Evolutionary conservation across 2,797 vertebrate species (phyloP), one percentile per base, ranked within the genome.

Genomic region (Scomberomorus guttatus): DNA sequence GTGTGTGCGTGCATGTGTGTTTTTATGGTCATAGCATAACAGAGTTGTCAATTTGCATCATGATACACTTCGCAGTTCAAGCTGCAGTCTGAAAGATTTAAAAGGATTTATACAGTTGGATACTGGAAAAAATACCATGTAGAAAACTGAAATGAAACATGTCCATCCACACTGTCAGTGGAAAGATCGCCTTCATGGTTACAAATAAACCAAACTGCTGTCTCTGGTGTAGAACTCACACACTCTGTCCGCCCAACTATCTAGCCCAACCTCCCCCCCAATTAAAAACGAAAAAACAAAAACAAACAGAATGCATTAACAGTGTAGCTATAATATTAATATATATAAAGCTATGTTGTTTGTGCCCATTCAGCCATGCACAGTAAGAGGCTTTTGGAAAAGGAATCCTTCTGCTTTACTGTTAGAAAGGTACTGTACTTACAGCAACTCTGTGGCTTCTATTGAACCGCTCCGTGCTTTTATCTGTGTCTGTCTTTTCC

Each of bases 301-400:
- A 4, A 15, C 6, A 61, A 22, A 14, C 14, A 67, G 20, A 54
- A 72, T 34, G 13, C 34, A 52, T 67, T 56, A 39, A 22, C 25
- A 66, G 51, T 39, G 58, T 34, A 57, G 5, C 61, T 75, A 68
- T 81, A 54, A 79, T 55, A 58, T 75, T 37, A n/a, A n/a, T n/a
- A n/a, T n/a, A n/a, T n/a, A n/a, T n/a, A 88, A 87, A 88, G 70
- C 75, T 52, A 4, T 63, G 52, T 67, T 80, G 72, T 88, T 87
- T 82, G 69, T 76, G 57, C 7, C 51, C 60, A 75, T 54, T 64
- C 72, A 88, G n/a, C 63, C 61, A 57, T 61, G 52, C 17, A 57
- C 39, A 61, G 61, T 63, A 58, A 79, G 62, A 79, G 34, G 62
- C 60, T 82, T 78, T 79, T n/a, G 55, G 55, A 80, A 66, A 61